Base-by-base conservation (phyloP, 2,888 invertebrate genomes). In the Hirudinaria manillensis region DNA sequence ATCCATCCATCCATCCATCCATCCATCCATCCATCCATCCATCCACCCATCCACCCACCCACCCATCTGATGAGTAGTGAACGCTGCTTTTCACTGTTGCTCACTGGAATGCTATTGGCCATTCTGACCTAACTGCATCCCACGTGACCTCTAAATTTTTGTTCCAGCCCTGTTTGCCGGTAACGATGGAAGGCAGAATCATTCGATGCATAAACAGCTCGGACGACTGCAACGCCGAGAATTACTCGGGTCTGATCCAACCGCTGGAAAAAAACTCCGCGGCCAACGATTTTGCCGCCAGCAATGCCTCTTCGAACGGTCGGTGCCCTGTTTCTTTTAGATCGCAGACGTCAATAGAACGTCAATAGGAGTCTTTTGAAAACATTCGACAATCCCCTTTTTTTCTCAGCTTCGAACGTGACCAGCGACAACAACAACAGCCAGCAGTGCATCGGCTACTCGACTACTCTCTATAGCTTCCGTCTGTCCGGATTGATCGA, bases 231-330 rank as follows among this genome's bases (percentile, higher is more conserved):
- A 29, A 73, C 36, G 36, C 61, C 36, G 45, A 73, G 36, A 65
- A 73, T 55, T 73, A 73, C 36, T 61, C 36, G 29, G 73, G 73
- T 10, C 73, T 73, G 27, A 73, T 73, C 27, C 73, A 73, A 36
- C 73, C 56, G 10, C n/a, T 73, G 61, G 65, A 73, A 21, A 65
- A 73, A 38, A 73, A 61, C 24, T 56, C 68, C 61, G n/a, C 61
- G 10, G 6, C 27, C 61, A 61, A 61, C 21, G 61, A 61, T n/a
- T 61, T 61, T 61, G 61, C 61, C 24, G n/a, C 61, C 61, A 61
- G n/a, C 21, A 61, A 61, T 61, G 61, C 61, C 61, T 61, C 61
- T 24, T 61, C 61, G n/a, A 61, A 61, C 19, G 29, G 29, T 29
- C 10, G 61, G 45, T 45, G 45, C 45, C 16, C 10, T 10, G 10